A percentile compares a stretch with the other conserved stretches of the same genome.
Conservation (phyloP, 2,888 invertebrate genomes). For the Yponomeuta sedellus region DNA sequence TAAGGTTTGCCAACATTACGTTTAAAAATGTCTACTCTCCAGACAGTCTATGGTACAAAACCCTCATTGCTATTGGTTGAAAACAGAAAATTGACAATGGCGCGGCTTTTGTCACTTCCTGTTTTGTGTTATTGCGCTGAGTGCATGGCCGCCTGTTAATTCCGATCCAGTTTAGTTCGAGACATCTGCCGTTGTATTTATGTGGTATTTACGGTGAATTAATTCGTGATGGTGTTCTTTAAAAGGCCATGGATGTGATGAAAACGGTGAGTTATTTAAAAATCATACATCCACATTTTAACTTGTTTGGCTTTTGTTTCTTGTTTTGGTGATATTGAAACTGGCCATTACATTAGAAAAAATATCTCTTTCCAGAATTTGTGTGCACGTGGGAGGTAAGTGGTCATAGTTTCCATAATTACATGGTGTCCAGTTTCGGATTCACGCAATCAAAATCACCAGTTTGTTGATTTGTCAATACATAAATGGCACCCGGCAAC, state of each 20-base stretch:
- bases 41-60: conserved; percentile 33
- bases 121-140: conserved; percentile 54
- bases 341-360: conserved; percentile 77
- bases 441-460: conserved; percentile 49
- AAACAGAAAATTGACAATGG: conserved; percentile 49
- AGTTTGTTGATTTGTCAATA: conserved; percentile 72
- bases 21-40: conserved; percentile 27
- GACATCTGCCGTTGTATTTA: conserved; percentile 50
- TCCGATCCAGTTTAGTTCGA: conserved; percentile 58
- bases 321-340: conserved; percentile 77
- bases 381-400: conserved; percentile 75
- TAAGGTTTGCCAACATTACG: conserved; percentile 29
- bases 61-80: conserved; percentile 43
- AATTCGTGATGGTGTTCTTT: conserved; percentile 74
- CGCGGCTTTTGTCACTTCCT: conserved; percentile 73
- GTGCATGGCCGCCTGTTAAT: conserved; percentile 69
- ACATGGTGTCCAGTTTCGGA: conserved; percentile 56
- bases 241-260: conserved; percentile 78
- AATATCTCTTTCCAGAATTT: conserved; percentile 76
- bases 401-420: conserved; percentile 56
- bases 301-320: conserved; percentile 76
- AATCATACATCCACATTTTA: conserved; percentile 43
- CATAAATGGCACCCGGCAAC: conserved; percentile 70
- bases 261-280: conserved; percentile 72
- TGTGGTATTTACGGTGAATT: conserved; percentile 58